Conservation (phyloP, 2,888 invertebrate genomes). For the Junonia oenone region DNA sequence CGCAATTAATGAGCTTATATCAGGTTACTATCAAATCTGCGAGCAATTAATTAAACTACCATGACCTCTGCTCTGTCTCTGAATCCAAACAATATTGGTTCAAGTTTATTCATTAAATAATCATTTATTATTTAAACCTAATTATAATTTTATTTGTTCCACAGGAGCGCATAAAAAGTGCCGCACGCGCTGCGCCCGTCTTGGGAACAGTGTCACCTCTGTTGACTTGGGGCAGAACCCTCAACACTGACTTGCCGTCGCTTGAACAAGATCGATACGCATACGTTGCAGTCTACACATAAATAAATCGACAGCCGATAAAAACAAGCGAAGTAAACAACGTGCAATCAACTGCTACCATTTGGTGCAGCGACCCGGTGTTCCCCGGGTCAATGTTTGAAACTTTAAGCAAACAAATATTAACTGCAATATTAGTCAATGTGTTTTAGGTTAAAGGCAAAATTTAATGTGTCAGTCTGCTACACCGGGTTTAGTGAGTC, state of each 20-base stretch:
- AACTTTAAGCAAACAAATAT: constrained; percentile 3
- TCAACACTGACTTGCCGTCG: constrained; percentile 65
- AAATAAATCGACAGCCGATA: constrained; percentile 14
- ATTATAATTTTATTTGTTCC: constrained; percentile 31
- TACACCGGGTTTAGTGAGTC: background rate
- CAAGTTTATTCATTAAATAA: constrained; percentile 1
- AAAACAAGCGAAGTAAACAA: constrained; percentile 12
- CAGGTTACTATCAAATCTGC: constrained; percentile 7
- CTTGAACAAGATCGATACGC: constrained; percentile 59
- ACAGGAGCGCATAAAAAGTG: constrained; percentile 61
- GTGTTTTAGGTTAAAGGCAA: background rate
- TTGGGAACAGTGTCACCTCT: constrained; percentile 74
- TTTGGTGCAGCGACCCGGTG: constrained; percentile 13
- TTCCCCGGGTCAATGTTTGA: constrained; percentile 1
- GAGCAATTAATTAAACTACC: constrained; percentile 15
- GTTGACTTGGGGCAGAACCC: constrained; percentile 69
- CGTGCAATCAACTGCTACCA: background rate
- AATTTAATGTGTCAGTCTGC: background rate
- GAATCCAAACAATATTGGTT: background rate
- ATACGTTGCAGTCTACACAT: constrained; percentile 42
- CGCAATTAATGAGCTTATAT: background rate
- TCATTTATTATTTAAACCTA: too few relatives aligned
- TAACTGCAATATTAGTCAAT: background rate
- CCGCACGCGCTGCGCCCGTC: constrained; percentile 70
- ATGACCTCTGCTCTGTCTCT: constrained; percentile 12